Evolutionary conservation across 1,140 invertebrate species (phyloP), one percentile per base, ranked within the genome.

Genomic region (Drosophila simulans): DNA sequence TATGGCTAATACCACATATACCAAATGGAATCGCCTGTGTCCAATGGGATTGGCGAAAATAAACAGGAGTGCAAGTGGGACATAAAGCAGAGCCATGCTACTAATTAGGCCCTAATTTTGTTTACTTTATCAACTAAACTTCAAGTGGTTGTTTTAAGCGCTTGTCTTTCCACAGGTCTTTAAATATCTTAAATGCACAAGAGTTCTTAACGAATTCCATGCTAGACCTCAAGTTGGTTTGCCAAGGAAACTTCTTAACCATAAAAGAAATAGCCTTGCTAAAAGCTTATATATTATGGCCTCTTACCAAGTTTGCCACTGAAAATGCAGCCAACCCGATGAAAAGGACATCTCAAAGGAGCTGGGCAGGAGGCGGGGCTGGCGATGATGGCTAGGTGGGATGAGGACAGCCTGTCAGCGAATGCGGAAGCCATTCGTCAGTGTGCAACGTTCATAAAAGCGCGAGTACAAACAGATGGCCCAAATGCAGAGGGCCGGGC

Each of bases 361-460:
- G n/a, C 42, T 51, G 37, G 20, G 20, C 34, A 34, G 5, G 13
- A 34, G 37, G n/a, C 15, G 39, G 39, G 27, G 27, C 27, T 39
- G 39, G n/a, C n/a, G 13, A n/a, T 13, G 39, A n/a, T 46, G 27
- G 42, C 15, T 22, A 42, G 17, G 43, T 31, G 43, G 43, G 51
- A 72, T 39, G 34, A 31, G 56, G 59, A 48, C 15, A 55, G 53
- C 43, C 49, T 40, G 55, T 57, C 62, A 53, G 40, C 48, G 77
- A 59, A 68, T 80, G 65, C 77, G 84, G 80, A 84, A 89, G 66
- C 70, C 83, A 89, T 86, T 88, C 66, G 84, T 88, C 83, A 86
- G 69, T 65, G 54, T 76, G 73, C 65, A 76, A 53, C 78, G 70
- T 57, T 71, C 69, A 88, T 82, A 79, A 83, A 76, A 75, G 75